Conservation (phyloP, 2,797 vertebrate genomes). For the Craterocephalus amniculus region DNA sequence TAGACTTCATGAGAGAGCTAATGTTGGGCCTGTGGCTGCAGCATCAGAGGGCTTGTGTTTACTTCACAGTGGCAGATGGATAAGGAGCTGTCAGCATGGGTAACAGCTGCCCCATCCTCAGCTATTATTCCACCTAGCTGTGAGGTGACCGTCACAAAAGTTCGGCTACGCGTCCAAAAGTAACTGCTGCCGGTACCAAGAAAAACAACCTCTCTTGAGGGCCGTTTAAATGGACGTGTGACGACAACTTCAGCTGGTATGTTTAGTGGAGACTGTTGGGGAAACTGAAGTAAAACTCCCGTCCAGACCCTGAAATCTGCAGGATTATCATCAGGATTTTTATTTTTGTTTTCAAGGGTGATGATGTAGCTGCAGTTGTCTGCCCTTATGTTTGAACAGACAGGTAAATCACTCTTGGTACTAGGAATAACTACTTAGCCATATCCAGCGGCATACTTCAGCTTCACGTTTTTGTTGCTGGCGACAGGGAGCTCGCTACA, state of each 20-base stretch:
- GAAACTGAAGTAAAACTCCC: conserved; percentile 22
- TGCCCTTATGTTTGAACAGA: conserved; percentile 24
- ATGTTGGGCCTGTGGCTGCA: conserved; percentile 70
- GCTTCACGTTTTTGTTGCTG: conserved; percentile 71
- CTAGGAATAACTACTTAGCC: conserved; percentile 48
- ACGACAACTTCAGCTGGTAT: neutral
- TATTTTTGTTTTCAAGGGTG: neutral
- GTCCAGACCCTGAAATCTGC: neutral
- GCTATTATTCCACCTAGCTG: conserved; percentile 59
- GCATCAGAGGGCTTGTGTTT: conserved; percentile 63
- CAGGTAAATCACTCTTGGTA: conserved; percentile 50
- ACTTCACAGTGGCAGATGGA: conserved; percentile 68
- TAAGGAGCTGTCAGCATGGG: conserved; percentile 76
- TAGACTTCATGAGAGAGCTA: conserved; percentile 78
- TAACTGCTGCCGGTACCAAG: conserved; percentile 15
- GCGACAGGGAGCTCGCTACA: conserved; percentile 76
- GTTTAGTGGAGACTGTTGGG: conserved; percentile 12
- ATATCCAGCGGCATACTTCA: conserved; percentile 45
- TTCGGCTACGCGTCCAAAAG: conserved; percentile 31
- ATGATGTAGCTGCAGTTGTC: conserved; percentile 17
- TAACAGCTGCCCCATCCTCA: conserved; percentile 70
- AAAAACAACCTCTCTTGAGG: conserved; percentile 5
- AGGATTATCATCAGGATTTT: neutral
- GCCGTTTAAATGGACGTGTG: conserved; percentile 3
- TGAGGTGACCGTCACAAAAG: conserved; percentile 48